Evolutionary conservation across 92 coral and sea anemone species (phyloP).

Genomic region (Heteractis magnifica): DNA sequence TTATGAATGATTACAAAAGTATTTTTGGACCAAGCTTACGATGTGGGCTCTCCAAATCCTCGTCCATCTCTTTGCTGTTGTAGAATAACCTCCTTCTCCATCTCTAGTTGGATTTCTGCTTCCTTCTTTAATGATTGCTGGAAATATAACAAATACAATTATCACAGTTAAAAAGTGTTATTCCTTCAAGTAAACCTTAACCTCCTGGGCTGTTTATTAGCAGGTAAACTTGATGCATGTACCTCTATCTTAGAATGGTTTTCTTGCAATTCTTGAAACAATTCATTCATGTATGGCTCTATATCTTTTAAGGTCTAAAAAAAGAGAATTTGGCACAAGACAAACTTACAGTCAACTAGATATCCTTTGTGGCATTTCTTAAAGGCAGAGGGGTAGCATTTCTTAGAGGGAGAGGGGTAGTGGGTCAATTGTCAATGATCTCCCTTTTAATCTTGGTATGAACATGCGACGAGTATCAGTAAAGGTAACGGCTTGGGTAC

Average conservation of each 20-base stretch:
- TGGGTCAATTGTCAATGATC: too few species aligned
- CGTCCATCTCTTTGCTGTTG: slow-evolving; percentile 79
- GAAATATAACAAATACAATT: neutral
- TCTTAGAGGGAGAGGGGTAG: too few species aligned
- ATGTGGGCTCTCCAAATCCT: slow-evolving; percentile 82
- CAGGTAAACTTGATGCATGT: neutral
- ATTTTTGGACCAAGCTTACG: slow-evolving; percentile 7
- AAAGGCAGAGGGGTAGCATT: too few species aligned
- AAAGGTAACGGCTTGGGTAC: too few species aligned
- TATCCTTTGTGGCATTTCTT: too few species aligned
- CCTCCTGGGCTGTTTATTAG: too few species aligned
- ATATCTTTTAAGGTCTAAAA: slow-evolving; percentile 86
- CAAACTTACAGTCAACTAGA: neutral
- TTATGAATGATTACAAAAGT: too few species aligned
- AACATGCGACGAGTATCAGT: too few species aligned
- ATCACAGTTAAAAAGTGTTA: neutral
- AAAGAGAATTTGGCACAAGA: neutral
- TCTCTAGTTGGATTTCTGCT: slow-evolving; percentile 42
- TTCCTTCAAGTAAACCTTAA: neutral
- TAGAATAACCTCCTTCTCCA: slow-evolving; percentile 57
- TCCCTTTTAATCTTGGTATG: too few species aligned
- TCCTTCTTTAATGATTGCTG: slow-evolving; percentile 67
- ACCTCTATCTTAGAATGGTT: slow-evolving; percentile 85
- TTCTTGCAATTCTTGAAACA: slow-evolving; percentile 84
- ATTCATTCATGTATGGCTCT: slow-evolving; percentile 91